phyloP scores from a whole-genome alignment of 1,140 invertebrate species.

The Hyphantria cunea region DNA sequence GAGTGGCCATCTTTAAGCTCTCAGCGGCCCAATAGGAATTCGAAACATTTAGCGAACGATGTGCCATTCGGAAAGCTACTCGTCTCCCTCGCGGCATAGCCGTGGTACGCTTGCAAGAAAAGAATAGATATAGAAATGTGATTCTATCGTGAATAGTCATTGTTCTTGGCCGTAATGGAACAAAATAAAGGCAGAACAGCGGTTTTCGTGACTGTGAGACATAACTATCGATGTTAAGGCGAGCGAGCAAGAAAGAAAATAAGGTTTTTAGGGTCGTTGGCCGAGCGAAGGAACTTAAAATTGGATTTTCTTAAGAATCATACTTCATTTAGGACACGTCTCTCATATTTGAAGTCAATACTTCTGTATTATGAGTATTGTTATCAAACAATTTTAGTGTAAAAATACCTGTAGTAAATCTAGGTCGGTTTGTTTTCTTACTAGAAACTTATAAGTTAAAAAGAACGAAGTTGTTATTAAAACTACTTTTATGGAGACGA shows the following conservation, averaged over 20 bases:
- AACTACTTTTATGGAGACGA: no score
- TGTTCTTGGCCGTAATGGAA: slow-evolving; percentile 79
- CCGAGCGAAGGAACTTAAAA: slow-evolving; percentile 76
- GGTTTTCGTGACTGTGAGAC: slow-evolving; percentile 79
- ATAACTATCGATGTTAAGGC: slow-evolving; percentile 50
- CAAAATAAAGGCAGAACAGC: slow-evolving; percentile 80
- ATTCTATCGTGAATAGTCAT: slow-evolving; percentile 75
- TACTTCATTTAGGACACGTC: slow-evolving; percentile 59
- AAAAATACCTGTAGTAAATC: no score
- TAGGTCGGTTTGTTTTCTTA: no score
- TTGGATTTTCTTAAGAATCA: slow-evolving; percentile 72
- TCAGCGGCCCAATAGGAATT: slow-evolving; percentile 75
- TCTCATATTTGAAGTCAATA: slow-evolving; percentile 34
- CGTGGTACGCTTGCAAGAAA: slow-evolving; percentile 40
- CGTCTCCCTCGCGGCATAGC: slow-evolving; percentile 56
- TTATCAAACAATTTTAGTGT: slow-evolving; percentile 9
- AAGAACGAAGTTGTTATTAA: no score
- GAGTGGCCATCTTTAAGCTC: slow-evolving; percentile 78
- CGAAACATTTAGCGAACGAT: slow-evolving; percentile 63
- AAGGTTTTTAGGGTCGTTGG: slow-evolving; percentile 78
- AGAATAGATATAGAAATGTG: slow-evolving; percentile 67
- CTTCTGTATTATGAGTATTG: slow-evolving; percentile 8
- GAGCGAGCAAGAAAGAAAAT: slow-evolving; percentile 62
- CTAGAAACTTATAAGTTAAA: no score
- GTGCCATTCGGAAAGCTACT: slow-evolving; percentile 40